phyloP scores from a whole-genome alignment of 2,888 invertebrate species.

The Eudasyphora cyanicolor region DNA sequence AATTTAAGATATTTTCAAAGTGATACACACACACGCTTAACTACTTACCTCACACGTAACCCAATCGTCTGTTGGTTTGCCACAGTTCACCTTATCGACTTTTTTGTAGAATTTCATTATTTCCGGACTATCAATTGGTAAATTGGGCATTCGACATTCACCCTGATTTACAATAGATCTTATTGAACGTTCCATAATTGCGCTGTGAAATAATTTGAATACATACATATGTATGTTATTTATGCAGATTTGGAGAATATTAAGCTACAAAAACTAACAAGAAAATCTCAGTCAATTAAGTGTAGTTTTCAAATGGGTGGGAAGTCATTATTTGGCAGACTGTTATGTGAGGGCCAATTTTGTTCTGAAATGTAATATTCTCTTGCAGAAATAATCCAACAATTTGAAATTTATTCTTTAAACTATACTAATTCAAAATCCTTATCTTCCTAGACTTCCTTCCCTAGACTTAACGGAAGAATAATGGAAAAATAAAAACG shows the following conservation, averaged over 20 bases:
- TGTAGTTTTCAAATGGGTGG: background rate
- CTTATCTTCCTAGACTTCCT: too few species aligned
- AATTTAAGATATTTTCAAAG: background rate
- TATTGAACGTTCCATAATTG: conserved; percentile 81
- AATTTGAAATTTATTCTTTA: too few species aligned
- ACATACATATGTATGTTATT: too few species aligned
- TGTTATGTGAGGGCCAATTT: too few species aligned
- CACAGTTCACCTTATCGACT: conserved; percentile 84
- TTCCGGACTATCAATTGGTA: conserved; percentile 86
- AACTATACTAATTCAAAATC: too few species aligned
- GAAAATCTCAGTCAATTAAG: background rate
- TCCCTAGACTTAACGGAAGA: too few species aligned
- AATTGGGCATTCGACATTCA: conserved; percentile 84
- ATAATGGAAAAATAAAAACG: background rate
- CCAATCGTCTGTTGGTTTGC: conserved; percentile 85
- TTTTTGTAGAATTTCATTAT: conserved; percentile 87
- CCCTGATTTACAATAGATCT: conserved; percentile 79
- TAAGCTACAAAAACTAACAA: background rate
- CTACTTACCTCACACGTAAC: conserved; percentile 85
- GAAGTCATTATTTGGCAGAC: too few species aligned
- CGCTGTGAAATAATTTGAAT: too few species aligned
- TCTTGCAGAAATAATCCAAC: too few species aligned
- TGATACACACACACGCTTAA: background rate
- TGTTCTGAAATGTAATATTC: too few species aligned
- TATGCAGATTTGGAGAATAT: too few species aligned